Evolutionary conservation across 2,113 vertebrate genomes (phyloP), one percentile per base, ranked within the genome.

Genomic region (Megaptera novaeangliae): DNA sequence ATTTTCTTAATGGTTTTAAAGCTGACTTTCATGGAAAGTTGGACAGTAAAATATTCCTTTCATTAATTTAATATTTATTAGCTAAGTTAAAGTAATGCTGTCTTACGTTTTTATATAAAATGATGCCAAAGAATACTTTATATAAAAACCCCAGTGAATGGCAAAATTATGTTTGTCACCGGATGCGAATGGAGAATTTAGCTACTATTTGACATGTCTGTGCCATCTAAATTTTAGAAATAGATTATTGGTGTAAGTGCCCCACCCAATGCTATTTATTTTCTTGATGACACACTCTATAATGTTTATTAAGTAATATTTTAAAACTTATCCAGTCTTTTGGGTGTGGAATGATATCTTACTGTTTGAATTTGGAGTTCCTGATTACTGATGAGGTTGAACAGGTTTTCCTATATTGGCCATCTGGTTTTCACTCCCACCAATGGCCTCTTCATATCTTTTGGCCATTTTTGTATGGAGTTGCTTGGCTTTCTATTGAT

Each of bases 21-120:
- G 91, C 25, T 90, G 63, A 95, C 41, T 95, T 85, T 84, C 83
- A 36, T 66, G 31, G 27, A 69, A 29, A 77, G 31, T 90, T 81
- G 9, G 6, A 49, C 55, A 85, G 9, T 77, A 88, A 91, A 91
- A 85, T 72, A 72, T 69, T 96, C 88, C 14, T 90, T 75, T 5
- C 5, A 44, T 95, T 72, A 80, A 68, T 81, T 77, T 97, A 88
- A 64, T 27, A 82, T 90, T 94, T 93, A 49, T 31, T 94, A 71
- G 41, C n/a, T 80, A 66, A 81, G 34, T 82, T 91, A 59, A 84
- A 96, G 6, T 96, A 88, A 71, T 94, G 27, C 27, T 52, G 1
- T 74, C 39, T 27, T 63, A 18, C 80, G n/a, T 81, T 91, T 81
- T 96, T 88, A 93, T 86, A 12, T 78, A 86, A 96, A 90, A 72